A percentile compares a stretch with the other conserved stretches of the same genome.
phyloP scores from a whole-genome alignment of 2,113 vertebrate genomes.

The Himantopus leucocephalus region DNA sequence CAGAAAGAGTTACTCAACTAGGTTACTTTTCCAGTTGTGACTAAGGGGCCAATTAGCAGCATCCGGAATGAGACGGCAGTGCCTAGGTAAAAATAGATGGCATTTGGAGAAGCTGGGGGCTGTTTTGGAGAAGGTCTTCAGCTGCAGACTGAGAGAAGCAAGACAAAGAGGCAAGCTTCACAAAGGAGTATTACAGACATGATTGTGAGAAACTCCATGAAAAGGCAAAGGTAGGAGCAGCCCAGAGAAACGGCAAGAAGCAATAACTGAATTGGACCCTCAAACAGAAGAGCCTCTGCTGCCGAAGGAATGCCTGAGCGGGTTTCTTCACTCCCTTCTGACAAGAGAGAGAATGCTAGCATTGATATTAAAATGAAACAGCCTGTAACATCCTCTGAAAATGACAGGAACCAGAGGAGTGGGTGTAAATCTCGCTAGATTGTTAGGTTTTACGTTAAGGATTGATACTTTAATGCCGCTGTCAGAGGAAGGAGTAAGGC shows the following conservation, averaged over 20 bases:
- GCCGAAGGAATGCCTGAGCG: neutral
- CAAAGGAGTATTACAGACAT: neutral
- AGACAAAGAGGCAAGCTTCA: neutral
- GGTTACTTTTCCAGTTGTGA: slow-evolving; percentile 66
- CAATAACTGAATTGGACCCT: neutral
- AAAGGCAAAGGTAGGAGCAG: neutral
- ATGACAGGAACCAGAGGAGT: slow-evolving; percentile 11
- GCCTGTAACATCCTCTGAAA: neutral
- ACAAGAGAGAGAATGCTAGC: neutral
- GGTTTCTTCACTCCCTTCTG: neutral
- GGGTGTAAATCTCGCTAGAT: neutral
- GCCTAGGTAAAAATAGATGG: slow-evolving; percentile 64
- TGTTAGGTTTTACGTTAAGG: neutral
- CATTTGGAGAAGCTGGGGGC: slow-evolving; percentile 58
- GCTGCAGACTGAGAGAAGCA: neutral
- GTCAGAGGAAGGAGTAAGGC: neutral
- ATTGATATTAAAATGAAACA: neutral
- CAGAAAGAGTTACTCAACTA: slow-evolving; percentile 28
- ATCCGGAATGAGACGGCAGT: slow-evolving; percentile 35
- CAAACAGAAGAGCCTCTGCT: neutral
- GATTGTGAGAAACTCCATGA: neutral
- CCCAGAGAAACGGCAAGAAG: neutral
- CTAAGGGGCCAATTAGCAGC: slow-evolving; percentile 64
- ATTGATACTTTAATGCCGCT: neutral
- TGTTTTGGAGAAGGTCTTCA: slow-evolving; percentile 18